Base-by-base conservation (phyloP, 2,113 vertebrate species). In the Dipodomys merriami region DNA sequence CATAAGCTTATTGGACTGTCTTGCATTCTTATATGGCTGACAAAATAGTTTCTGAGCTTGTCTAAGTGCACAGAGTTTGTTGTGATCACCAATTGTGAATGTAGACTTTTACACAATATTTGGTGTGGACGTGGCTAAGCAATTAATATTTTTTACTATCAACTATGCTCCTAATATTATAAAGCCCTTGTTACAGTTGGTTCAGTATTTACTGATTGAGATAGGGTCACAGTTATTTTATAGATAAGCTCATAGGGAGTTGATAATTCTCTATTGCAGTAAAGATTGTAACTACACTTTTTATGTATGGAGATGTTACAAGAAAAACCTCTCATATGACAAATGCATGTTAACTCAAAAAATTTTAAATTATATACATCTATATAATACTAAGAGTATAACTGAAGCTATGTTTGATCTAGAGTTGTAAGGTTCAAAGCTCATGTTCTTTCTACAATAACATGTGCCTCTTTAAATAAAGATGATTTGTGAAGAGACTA, bases 131-230 rank as follows among this genome's bases (percentile, higher is more conserved):
- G 7, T 15, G 29, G n/a, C 12, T 49, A 69, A 30, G 69, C 35
- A 83, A 62, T 22, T 91, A 67, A 68, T 71, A 53, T 46, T 65
- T 25, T 72, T 46, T 33, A 7, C 33, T 29, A 83, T 10, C 27
- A n/a, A 29, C 10, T 67, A 19, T 33, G 46, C 25, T 90, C 25
- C 64, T 77, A 53, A 72, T 86, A n/a, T n/a, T n/a, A 35, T 29
- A 46, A 33, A 68, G 23, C 77, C 73, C 79, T 68, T 11, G 15
- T 64, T 46, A 65, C 74, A 7, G 12, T 57, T 33, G 33, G 72
- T 82, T 83, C n/a, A 65, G 10, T 78, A 83, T 91, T 83, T 88
- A 67, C 1, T 44, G 64, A 86, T 25, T 79, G 18, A 82, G 93
- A 86, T 57, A n/a, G 86, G 2, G 22, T 29, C n/a, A 22, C 71